phyloP scores from a whole-genome alignment of 2,113 vertebrate genomes.

The Hemichromis elongatus region DNA sequence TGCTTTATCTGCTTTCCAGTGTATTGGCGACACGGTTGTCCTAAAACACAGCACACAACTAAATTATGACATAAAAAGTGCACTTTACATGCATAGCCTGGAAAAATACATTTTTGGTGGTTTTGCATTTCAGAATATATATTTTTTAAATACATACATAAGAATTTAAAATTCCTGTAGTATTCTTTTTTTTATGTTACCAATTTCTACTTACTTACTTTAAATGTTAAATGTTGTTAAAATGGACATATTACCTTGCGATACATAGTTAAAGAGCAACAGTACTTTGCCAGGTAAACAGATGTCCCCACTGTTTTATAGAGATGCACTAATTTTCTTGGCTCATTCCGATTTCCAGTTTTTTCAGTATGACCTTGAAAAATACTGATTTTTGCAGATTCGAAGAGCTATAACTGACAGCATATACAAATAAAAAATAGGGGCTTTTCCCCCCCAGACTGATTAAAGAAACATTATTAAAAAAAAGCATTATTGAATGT shows the following conservation, averaged over 20 bases:
- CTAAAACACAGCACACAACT: neutral
- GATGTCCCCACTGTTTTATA: neutral
- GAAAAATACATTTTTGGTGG: neutral
- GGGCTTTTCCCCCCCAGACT: too few species aligned
- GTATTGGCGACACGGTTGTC: neutral
- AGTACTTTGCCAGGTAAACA: neutral
- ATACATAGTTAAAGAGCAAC: neutral
- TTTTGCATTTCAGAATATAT: neutral
- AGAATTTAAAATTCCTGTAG: neutral
- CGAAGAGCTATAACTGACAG: neutral
- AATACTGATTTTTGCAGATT: neutral
- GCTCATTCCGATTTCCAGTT: neutral
- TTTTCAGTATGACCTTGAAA: neutral
- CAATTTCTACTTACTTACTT: neutral
- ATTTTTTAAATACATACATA: too few species aligned
- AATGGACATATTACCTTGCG: neutral
- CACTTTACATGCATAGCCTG: neutral
- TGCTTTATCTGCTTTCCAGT: neutral
- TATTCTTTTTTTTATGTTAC: accelerated
- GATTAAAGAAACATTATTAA: neutral
- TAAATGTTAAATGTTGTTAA: neutral
- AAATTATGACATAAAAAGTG: neutral
- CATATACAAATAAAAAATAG: neutral
- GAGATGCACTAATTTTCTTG: neutral
- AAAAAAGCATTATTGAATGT: neutral